Base-by-base conservation (phyloP, 2,113 vertebrate species). In the Dascyllus trimaculatus region DNA sequence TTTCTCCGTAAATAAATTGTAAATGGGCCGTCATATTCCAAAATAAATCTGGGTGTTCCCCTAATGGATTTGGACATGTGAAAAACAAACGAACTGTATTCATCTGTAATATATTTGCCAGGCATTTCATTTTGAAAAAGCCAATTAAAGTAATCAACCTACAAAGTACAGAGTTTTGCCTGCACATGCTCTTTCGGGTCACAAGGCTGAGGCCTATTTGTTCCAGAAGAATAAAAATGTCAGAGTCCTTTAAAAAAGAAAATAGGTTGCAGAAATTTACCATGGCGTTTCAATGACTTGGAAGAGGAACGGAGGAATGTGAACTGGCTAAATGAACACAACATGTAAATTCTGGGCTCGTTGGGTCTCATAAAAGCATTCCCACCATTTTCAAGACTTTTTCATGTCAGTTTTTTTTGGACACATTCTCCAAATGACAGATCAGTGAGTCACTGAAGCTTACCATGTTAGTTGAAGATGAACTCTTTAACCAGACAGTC, bases 221-320 rank as follows among this genome's bases (percentile, higher is more conserved):
- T 85, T 84, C 80, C 85, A 73, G 65, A 35, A 67, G 51, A 72
- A 75, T 65, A 75, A 82, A 91, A 86, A 81, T 78, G 79, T 82
- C 60, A 75, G 70, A 81, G 46, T 52, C 56, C 64, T 75, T 81
- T 60, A 22, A 65, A 54, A 29, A 82, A 83, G 59, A 78, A 66
- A 67, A 75, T 18, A 43, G 65, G 58, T 57, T 74, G 67, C 78
- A 71, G 22, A 67, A 48, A 45, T 85, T 68, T 78, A 61, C 53
- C 22, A 52, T 78, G 72, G 67, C 63, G 66, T 89, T 71, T 78
- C 65, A 75, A 10, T 68, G 60, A 48, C 48, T 78, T 65, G 40
- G 67, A 69, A 46, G 40, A 52, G 38, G 6, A 64, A 56, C n/a
- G 17, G 54, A 48, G 46, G 71, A 80, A 85, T 77, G 80, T 67